phyloP scores from a whole-genome alignment of 2,797 vertebrate species.

The Cossypha polioptera region DNA sequence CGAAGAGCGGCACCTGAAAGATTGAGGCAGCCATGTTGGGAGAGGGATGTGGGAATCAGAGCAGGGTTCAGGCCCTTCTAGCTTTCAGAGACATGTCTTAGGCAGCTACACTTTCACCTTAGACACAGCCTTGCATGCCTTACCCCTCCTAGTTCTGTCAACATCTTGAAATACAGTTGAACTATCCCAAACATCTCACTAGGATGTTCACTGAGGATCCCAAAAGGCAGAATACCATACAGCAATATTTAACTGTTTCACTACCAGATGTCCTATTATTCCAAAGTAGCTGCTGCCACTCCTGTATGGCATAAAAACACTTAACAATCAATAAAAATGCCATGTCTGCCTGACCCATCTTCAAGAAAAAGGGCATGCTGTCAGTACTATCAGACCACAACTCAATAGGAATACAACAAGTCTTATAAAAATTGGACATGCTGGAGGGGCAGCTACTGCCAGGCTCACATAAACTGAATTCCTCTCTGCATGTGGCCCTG shows the following conservation, averaged over 20 bases:
- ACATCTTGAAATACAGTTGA: neutral
- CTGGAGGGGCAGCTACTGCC: neutral
- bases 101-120: neutral
- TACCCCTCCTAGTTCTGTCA: neutral
- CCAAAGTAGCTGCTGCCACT: neutral
- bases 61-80: neutral
- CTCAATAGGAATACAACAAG: neutral
- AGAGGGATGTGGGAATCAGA: neutral
- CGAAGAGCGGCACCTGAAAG: conserved; percentile 85
- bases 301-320: neutral
- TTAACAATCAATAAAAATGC: neutral
- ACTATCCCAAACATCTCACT: neutral
- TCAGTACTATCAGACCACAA: neutral
- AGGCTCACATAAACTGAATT: neutral
- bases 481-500: neutral
- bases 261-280: neutral
- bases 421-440: neutral
- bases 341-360: neutral
- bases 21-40: neutral
- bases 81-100: neutral
- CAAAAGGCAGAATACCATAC: neutral
- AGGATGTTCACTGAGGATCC: neutral
- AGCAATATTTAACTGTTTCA: neutral
- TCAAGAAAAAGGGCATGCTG: neutral
- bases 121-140: neutral